phyloP scores from a whole-genome alignment of 2,888 invertebrate species.

The Patella ulyssiponensis region DNA sequence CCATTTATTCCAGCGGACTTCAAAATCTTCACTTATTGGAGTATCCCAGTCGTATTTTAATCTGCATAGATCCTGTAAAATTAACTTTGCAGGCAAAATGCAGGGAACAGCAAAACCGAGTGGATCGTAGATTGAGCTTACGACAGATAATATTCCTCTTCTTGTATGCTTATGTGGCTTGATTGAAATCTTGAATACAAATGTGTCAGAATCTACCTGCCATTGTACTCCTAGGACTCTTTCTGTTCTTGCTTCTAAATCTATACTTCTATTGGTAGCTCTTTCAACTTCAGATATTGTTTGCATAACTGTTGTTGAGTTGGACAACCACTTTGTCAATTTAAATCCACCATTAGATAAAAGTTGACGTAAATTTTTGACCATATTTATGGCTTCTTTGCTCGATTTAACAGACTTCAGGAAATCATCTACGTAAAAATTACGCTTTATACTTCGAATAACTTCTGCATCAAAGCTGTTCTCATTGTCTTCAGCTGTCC shows the following conservation, averaged over 20 bases:
- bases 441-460: neutral
- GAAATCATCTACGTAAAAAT: constrained; percentile 38
- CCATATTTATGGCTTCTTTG: constrained; percentile 12
- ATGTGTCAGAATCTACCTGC: constrained; percentile 19
- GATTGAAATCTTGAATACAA: constrained; percentile 20
- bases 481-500: neutral
- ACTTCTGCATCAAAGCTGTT: constrained; percentile 3
- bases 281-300: constrained; percentile 19
- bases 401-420: constrained; percentile 28
- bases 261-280: constrained; percentile 3
- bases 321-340: constrained; percentile 28
- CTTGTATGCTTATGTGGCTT: constrained; percentile 15
- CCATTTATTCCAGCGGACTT: constrained; percentile 30
- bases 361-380: constrained; percentile 15
- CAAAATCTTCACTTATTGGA: constrained; percentile 24
- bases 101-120: no score
- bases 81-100: constrained; percentile 31
- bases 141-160: constrained; percentile 26
- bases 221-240: constrained; percentile 34
- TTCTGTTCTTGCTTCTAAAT: constrained; percentile 18
- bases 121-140: no score
- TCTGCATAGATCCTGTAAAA: constrained; percentile 33
- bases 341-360: constrained; percentile 20
- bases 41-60: constrained; percentile 29
- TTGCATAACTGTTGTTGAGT: constrained; percentile 19